phyloP scores from a whole-genome alignment of 2,888 invertebrate genomes.

The Phania funesta region DNA sequence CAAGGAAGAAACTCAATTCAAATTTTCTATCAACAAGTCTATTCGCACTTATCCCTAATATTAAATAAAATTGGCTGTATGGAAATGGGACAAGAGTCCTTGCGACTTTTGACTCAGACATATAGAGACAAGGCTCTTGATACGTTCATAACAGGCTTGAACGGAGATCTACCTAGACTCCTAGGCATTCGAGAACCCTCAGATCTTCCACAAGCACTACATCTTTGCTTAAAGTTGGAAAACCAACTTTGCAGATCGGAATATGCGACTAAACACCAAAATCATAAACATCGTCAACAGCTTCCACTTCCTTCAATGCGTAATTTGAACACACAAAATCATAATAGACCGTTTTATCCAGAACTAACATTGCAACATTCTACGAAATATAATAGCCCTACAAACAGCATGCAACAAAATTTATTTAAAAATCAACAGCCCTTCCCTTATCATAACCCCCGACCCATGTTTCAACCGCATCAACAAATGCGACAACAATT shows the following conservation, averaged over 20 bases:
- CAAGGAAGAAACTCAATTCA: neutral
- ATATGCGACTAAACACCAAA: neutral
- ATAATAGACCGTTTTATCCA: neutral
- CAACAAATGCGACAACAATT: neutral
- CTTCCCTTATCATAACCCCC: neutral
- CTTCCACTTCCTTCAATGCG: slow-evolving; percentile 1
- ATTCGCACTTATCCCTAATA: neutral
- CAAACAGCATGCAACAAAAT: neutral
- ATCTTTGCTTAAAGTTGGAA: too few species aligned
- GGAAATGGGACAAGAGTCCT: too few species aligned
- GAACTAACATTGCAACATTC: neutral
- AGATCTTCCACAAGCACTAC: slow-evolving; percentile 65
- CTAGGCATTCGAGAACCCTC: slow-evolving; percentile 65
- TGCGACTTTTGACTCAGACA: too few species aligned
- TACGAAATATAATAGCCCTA: neutral
- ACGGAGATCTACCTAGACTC: slow-evolving; percentile 10
- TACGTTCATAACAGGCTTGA: neutral
- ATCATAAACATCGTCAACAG: slow-evolving; percentile 3
- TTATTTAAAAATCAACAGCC: neutral
- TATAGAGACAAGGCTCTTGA: neutral
- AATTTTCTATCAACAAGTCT: neutral
- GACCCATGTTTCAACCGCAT: neutral
- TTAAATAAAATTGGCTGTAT: slow-evolving; percentile 1
- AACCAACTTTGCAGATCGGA: neutral
- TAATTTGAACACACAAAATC: neutral